Conservation (phyloP, 2,113 vertebrate species). For the Jacana jacana region DNA sequence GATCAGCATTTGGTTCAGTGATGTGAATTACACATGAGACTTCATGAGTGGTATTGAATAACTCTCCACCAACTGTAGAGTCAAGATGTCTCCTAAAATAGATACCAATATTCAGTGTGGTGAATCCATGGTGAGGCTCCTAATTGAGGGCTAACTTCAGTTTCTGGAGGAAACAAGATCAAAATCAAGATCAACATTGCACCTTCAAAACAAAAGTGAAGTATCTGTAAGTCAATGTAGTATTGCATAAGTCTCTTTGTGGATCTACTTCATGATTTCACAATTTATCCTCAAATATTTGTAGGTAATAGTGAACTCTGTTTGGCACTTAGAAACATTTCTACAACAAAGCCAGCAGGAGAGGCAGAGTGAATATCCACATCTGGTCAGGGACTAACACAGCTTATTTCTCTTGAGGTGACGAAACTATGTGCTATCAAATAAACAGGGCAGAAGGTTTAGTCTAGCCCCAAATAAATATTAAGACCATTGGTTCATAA, state of each 20-base stretch:
- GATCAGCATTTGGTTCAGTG: not conserved
- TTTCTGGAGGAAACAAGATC: not conserved
- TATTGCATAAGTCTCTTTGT: not conserved
- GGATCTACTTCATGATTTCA: not conserved
- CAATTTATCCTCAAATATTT: slow-evolving; percentile 36
- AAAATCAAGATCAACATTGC: not conserved
- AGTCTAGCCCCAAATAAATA: slow-evolving; percentile 47
- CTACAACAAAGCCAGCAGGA: not conserved
- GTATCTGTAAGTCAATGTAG: not conserved
- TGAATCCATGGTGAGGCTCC: not conserved
- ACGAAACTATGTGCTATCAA: not conserved
- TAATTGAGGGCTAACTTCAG: not conserved
- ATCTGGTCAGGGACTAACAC: not conserved
- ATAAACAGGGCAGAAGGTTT: slow-evolving; percentile 45
- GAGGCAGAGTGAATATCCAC: not conserved
- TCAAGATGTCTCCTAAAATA: not conserved
- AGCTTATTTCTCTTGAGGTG: slow-evolving; percentile 33
- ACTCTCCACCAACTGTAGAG: not conserved
- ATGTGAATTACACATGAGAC: not conserved
- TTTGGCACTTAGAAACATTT: not conserved
- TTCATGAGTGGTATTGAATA: not conserved
- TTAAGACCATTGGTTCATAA: not conserved
- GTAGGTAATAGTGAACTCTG: not conserved
- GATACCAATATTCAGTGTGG: not conserved
- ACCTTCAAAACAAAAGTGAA: not conserved